Evolutionary conservation across 1,140 invertebrate genomes (phyloP), one percentile per base, ranked within the genome.

Genomic region (Heliothis subflexa): DNA sequence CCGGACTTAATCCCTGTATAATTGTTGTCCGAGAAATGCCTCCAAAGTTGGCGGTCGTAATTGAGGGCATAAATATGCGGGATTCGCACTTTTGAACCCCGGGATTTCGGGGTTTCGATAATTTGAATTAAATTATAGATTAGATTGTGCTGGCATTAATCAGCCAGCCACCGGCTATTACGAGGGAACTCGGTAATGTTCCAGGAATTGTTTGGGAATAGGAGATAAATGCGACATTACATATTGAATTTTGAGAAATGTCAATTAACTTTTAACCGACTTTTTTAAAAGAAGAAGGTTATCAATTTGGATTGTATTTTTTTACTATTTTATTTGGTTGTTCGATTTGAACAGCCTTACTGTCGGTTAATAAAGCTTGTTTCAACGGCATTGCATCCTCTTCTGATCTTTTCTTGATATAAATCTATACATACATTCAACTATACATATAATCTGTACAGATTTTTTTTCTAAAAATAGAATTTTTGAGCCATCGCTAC

Each of bases 21-120:
- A 93, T 92, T 93, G 89, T 92, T 93, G 92, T 92, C 91, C 92
- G 89, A 89, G 84, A 79, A 88, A 90, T 84, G 87, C 83, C 85
- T 88, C 83, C 84, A 85, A 90, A 93, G 87, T 91, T 89, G 78
- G 78, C 81, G 81, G 77, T 79, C 76, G 85, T 87, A 89, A 92
- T 90, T 89, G 87, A 64, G 78, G 71, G 72, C 66, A 83, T 83
- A 85, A 83, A 85, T 85, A 81, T 78, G 71, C 66, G 72, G 72
- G 82, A 71, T 80, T 70, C 75, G 45, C 64, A 61, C 72, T 80
- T 80, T 76, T 80, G 78, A 79, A 79, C 70, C 76, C 81, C 16
- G 47, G 59, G 40, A 25, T 64, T 75, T 64, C 50, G 57, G 47
- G 73, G 57, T 75, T 64, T 28, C 59, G 57, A 64, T 75, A 49